These are phyloP conservation scores for Ephialtes manifestator DNA, from an alignment of 2,888 invertebrate species.

Conservation along the genomic window DNA sequence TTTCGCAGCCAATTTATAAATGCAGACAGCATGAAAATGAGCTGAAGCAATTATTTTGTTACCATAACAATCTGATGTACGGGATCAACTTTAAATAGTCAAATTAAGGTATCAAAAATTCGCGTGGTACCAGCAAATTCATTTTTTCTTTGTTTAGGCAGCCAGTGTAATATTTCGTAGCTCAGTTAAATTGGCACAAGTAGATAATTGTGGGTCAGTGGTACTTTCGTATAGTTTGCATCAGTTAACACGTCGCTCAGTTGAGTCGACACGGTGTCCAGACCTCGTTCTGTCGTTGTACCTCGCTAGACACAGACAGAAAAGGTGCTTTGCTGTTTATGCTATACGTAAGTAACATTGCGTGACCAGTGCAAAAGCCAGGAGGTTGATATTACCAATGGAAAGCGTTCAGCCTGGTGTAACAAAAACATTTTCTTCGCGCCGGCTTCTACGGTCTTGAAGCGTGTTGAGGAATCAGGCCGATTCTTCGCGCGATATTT, in stretches of 20 bases:
- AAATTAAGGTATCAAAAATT: too few relatives aligned
- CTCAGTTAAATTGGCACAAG: constrained; percentile 5
- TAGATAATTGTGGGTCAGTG: background rate
- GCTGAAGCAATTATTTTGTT: too few relatives aligned
- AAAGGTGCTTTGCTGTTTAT: background rate
- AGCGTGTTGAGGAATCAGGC: constrained; percentile 58
- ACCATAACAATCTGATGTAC: too few relatives aligned
- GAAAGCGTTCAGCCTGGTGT: constrained; percentile 53
- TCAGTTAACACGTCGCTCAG: constrained; percentile 47
- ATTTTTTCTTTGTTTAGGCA: background rate
- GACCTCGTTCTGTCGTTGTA: constrained; percentile 23
- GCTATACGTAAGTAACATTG: constrained; percentile 31
- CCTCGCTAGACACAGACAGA: background rate
- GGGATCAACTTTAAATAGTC: too few relatives aligned
- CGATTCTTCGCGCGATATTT: constrained; percentile 49
- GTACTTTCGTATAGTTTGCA: constrained; percentile 36
- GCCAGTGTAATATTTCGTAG: background rate
- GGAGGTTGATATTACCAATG: constrained; percentile 45
- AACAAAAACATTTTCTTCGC: constrained; percentile 54
- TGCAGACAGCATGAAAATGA: too few relatives aligned
- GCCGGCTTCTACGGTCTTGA: constrained; percentile 7
- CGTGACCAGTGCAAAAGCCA: constrained; percentile 21
- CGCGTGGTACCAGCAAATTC: too few relatives aligned
- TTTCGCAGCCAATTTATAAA: too few relatives aligned
- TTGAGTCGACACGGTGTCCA: background rate